Evolutionary conservation across 2,888 invertebrate species (phyloP).

Genomic region (Drosophila pullipes): DNA sequence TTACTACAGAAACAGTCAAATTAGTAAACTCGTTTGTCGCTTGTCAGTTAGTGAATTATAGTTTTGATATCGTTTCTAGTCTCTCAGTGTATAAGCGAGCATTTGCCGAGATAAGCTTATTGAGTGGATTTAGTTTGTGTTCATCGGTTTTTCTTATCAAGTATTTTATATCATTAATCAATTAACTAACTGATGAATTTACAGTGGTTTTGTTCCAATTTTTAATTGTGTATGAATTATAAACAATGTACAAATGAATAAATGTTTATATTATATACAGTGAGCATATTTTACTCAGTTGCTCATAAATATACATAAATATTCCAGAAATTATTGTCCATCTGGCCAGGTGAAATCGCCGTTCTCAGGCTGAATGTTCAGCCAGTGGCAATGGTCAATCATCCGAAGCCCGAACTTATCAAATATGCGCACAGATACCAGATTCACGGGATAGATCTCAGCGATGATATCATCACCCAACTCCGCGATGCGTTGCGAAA

Average conservation of each 20-base stretch:
- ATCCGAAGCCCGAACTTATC: constrained; percentile 51
- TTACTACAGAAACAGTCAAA: neutral
- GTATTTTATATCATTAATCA: neutral
- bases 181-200: neutral
- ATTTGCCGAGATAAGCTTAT: neutral
- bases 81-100: neutral
- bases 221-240: neutral
- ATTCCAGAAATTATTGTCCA: constrained; percentile 30
- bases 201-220: neutral
- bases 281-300: neutral
- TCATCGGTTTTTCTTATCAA: neutral
- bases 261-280: neutral
- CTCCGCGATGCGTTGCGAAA: constrained; percentile 33
- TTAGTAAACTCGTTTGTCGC: neutral
- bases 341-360: constrained; percentile 47
- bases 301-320: neutral
- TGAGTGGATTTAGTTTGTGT: neutral
- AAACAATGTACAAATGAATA: neutral
- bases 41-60: neutral
- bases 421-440: constrained; percentile 15
- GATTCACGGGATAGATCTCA: constrained; percentile 34
- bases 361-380: constrained; percentile 30
- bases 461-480: constrained; percentile 57
- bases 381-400: constrained; percentile 48
- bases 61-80: neutral